These are phyloP conservation scores for Pseudomyrmex cubaensis DNA, from an alignment of 1,140 invertebrate genomes.

Conservation along the genomic window DNA sequence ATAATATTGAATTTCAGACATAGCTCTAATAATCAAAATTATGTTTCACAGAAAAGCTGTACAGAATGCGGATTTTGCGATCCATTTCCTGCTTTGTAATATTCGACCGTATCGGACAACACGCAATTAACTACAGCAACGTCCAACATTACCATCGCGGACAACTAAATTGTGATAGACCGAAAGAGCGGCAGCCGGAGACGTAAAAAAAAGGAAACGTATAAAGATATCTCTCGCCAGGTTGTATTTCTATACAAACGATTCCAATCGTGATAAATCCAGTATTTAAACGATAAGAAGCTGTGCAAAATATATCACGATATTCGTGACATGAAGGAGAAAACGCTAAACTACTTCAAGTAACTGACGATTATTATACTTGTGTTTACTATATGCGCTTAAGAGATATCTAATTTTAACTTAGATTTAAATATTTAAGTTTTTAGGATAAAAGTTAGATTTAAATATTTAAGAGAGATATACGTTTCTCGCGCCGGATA, in stretches of 20 bases:
- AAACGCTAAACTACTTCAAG: background rate
- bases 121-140: background rate
- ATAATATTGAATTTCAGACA: background rate
- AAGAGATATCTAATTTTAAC: background rate
- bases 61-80: constrained; percentile 68
- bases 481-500: constrained; percentile 63
- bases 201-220: background rate
- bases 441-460: background rate
- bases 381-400: background rate
- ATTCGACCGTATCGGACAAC: background rate
- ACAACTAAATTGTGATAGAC: constrained; percentile 55
- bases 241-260: no score
- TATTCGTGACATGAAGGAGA: background rate
- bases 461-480: background rate
- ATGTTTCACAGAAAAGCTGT: constrained; percentile 62
- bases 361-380: constrained; percentile 7
- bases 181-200: constrained; percentile 69
- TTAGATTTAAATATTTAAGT: background rate
- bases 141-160: constrained; percentile 19
- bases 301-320: background rate
- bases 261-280: background rate
- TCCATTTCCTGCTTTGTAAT: constrained; percentile 55
- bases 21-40: background rate
- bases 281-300: background rate
- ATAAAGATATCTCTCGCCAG: no score